Conservation (phyloP, 2,888 invertebrate species). For the Mycogona germanica region DNA sequence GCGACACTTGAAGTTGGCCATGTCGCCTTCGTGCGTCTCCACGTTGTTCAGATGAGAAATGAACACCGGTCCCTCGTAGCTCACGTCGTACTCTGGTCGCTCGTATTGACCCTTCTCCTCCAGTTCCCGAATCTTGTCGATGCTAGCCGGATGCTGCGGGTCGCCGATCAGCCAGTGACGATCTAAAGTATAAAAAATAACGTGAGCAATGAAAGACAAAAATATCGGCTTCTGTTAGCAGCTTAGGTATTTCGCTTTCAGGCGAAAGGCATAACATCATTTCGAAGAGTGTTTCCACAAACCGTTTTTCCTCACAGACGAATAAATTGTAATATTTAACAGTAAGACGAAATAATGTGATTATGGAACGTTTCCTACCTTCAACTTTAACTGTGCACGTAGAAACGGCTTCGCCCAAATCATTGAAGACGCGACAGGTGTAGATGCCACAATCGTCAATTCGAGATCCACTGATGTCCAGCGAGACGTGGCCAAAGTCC, state of each 20-base stretch:
- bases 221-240: too few relatives aligned
- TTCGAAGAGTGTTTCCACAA: neutral
- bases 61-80: conserved; percentile 74
- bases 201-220: too few relatives aligned
- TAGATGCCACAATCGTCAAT: conserved; percentile 90
- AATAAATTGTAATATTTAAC: too few relatives aligned
- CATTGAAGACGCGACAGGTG: conserved; percentile 86
- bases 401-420: conserved; percentile 87
- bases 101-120: conserved; percentile 54
- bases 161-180: conserved; percentile 78
- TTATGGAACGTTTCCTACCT: conserved; percentile 27
- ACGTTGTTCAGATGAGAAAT: conserved; percentile 84
- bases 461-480: conserved; percentile 75
- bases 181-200: conserved; percentile 37
- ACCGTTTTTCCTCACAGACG: neutral
- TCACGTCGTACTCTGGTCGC: conserved; percentile 55
- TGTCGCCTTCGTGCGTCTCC: conserved; percentile 74
- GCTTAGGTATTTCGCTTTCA: too few relatives aligned
- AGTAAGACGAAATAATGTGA: too few relatives aligned
- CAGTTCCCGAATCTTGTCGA: conserved; percentile 69
- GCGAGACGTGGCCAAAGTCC: conserved; percentile 90
- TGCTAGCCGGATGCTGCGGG: conserved; percentile 75
- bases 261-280: neutral
- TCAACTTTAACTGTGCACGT: conserved; percentile 80
- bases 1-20: conserved; percentile 79